Conservation (phyloP, 2,797 vertebrate genomes). For the Chelmon rostratus region DNA sequence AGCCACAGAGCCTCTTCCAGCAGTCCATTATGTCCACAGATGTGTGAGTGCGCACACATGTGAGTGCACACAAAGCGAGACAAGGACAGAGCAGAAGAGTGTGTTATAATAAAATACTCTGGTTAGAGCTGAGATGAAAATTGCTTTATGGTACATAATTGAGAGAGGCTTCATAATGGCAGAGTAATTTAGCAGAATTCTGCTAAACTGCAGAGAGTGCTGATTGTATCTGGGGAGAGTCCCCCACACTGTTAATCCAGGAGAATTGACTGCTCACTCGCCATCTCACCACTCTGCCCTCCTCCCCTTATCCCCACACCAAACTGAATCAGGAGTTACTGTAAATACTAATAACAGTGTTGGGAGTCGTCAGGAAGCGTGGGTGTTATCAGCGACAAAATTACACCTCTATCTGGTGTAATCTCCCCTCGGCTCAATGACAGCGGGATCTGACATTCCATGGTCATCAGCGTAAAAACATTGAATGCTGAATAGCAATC, state of each 20-base stretch:
- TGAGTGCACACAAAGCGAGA: constrained; percentile 22
- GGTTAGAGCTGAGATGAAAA: constrained; percentile 47
- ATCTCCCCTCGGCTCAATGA: constrained; percentile 51
- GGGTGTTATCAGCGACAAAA: constrained; percentile 60
- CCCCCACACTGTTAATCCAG: constrained; percentile 3
- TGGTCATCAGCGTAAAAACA: constrained; percentile 45
- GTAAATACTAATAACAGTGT: constrained; percentile 51
- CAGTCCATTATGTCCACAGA: constrained; percentile 32
- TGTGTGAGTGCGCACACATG: constrained; percentile 18
- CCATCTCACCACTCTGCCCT: neutral
- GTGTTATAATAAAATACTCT: constrained; percentile 34
- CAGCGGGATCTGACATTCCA: constrained; percentile 55
- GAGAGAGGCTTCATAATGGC: constrained; percentile 44
- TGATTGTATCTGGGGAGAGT: constrained; percentile 28
- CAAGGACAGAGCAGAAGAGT: constrained; percentile 26
- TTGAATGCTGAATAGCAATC: constrained; percentile 49
- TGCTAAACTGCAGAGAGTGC: constrained; percentile 18
- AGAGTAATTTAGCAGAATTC: constrained; percentile 43
- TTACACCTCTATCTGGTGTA: constrained; percentile 56
- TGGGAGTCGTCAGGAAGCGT: constrained; percentile 41
- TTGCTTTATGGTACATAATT: constrained; percentile 43
- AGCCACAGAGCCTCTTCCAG: constrained; percentile 26
- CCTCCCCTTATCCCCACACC: constrained; percentile 12
- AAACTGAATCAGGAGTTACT: constrained; percentile 51
- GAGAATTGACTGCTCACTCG: constrained; percentile 27